Percentiles rank a stretch among this genome's conserved stretches.
These are phyloP conservation scores for Lasioglossum vierecki DNA, from an alignment of 2,888 invertebrate genomes.

Conservation along the genomic window DNA sequence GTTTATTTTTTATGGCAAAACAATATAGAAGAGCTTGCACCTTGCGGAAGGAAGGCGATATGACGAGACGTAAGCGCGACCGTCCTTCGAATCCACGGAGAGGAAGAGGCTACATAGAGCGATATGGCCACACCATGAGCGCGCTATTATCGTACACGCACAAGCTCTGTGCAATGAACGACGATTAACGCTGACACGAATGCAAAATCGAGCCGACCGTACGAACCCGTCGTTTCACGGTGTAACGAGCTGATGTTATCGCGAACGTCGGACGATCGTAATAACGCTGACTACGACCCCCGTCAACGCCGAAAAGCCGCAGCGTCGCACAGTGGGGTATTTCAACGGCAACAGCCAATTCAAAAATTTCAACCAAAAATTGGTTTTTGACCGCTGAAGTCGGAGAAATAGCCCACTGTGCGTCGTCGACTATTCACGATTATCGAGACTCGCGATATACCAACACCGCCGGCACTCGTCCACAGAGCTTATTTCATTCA, in stretches of 20 bases:
- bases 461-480: constrained; percentile 18
- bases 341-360: too few species aligned
- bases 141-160: constrained; percentile 54
- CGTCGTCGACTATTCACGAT: constrained; percentile 13
- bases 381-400: too few species aligned
- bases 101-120: constrained; percentile 29
- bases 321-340: background rate
- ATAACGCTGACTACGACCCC: constrained; percentile 13
- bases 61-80: constrained; percentile 66
- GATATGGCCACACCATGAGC: constrained; percentile 52
- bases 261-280: constrained; percentile 32
- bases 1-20: constrained; percentile 83
- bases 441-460: background rate
- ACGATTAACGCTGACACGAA: constrained; percentile 39
- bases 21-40: constrained; percentile 65
- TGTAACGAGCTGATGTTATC: constrained; percentile 44
- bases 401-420: background rate
- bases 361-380: too few species aligned
- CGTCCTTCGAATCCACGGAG: constrained; percentile 65
- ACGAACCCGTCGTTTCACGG: constrained; percentile 11
- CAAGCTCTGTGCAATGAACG: constrained; percentile 56
- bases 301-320: constrained; percentile 10
- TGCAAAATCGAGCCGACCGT: background rate
- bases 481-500: constrained; percentile 44
- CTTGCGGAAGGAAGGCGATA: constrained; percentile 58